A percentile compares a stretch with the other conserved stretches of the same genome.
phyloP scores from a whole-genome alignment of 2,113 vertebrate genomes.

The Tachycineta bicolor region DNA sequence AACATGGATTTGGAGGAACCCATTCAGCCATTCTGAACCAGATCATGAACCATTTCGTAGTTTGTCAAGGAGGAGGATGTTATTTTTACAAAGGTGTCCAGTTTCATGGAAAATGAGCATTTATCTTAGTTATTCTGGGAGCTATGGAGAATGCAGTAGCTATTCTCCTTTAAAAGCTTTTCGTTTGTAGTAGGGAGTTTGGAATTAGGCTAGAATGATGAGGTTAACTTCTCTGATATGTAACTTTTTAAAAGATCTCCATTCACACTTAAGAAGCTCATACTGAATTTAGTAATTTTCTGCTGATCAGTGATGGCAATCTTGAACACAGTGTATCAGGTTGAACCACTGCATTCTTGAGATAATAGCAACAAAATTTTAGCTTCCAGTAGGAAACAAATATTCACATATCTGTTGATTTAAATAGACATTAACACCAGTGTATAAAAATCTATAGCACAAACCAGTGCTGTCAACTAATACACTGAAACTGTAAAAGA shows the following conservation, averaged over 20 bases:
- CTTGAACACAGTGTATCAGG: background rate
- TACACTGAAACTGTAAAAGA: background rate
- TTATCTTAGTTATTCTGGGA: background rate
- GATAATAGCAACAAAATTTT: background rate
- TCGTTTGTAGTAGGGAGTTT: background rate
- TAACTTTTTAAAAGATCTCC: background rate
- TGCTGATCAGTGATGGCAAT: background rate
- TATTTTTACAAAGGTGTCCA: background rate
- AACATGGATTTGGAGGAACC: background rate
- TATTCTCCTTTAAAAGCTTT: background rate
- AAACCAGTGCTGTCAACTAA: background rate
- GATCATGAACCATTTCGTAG: background rate
- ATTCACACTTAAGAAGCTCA: background rate
- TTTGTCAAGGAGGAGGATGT: rapidly evolving
- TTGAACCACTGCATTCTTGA: background rate
- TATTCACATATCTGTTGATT: background rate
- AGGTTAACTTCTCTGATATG: background rate
- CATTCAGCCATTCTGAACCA: background rate
- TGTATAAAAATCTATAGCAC: background rate
- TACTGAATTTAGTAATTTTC: background rate
- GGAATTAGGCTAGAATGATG: background rate
- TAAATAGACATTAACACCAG: background rate
- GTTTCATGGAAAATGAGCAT: background rate
- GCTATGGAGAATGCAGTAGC: background rate
- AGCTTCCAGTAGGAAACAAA: background rate